Evolutionary conservation across 2,888 invertebrate genomes (phyloP), one percentile per base, ranked within the genome.

Genomic region (Baccha elongata): DNA sequence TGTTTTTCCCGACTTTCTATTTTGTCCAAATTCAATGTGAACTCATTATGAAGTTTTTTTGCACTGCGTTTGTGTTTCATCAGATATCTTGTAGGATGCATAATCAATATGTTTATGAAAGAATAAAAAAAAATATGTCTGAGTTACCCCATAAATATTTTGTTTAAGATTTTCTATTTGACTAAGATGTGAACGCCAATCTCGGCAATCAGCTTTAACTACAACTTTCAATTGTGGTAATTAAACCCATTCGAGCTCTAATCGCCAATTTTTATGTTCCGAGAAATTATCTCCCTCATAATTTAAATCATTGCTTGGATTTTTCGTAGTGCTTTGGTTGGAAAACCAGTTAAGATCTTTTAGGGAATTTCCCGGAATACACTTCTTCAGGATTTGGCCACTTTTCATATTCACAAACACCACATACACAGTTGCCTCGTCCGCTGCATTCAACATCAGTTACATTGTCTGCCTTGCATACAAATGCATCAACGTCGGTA

Each of bases 201-300:
- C 98, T 44, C 96, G 91, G 6, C 92, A 94, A 91, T 95, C 95
- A 85, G 93, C 93, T 88, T 93, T 93, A 19, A 94, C 92, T 8
- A 93, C 93, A 11, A 94, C 92, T 89, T 96, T 94, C 6, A 99
- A 92, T 84, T 97, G 96, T 0, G 99, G 99, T 72, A 98, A 92
- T 26, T n/a, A n/a, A n/a, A 99, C 98, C 87, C 98, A 92, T 90
- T 99, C 99, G 55, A 99, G 92, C 90, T 99, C 99, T 72, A 98
- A 90, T 87, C 96, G 88, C 90, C 91, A 91, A 78, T 89, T 88
- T n/a, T n/a, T n/a, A n/a, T n/a, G n/a, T n/a, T n/a, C n/a, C n/a
- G n/a, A n/a, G n/a, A n/a, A n/a, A n/a, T n/a, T n/a, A n/a, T n/a
- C n/a, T n/a, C n/a, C n/a, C n/a, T n/a, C n/a, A n/a, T n/a, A n/a